phyloP scores from a whole-genome alignment of 35 echinoderm and acorn worm species.

The Apostichopus californicus region DNA sequence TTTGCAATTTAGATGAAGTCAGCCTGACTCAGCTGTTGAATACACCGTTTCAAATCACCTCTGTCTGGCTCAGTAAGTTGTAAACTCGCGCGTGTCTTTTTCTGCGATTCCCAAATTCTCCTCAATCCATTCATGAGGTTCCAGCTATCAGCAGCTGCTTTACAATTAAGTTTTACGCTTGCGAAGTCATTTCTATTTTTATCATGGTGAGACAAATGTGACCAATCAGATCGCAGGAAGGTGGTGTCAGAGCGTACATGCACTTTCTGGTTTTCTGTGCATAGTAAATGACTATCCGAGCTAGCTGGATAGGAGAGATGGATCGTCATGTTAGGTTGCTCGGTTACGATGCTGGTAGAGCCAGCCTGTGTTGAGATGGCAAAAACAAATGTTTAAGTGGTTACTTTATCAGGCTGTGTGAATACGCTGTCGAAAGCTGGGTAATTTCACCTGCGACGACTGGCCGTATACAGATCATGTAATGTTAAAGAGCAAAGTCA shows the following conservation, averaged over 20 bases:
- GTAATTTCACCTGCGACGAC: neutral
- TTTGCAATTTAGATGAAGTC: neutral
- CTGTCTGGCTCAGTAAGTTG: neutral
- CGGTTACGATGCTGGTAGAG: neutral
- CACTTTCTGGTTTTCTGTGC: neutral
- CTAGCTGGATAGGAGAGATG: neutral
- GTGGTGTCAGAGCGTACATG: neutral
- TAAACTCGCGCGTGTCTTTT: neutral
- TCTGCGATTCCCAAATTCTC: neutral
- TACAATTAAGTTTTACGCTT: neutral
- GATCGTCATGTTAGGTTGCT: neutral
- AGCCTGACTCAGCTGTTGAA: neutral
- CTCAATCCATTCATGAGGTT: neutral
- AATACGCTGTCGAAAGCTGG: neutral
- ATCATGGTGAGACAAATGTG: neutral
- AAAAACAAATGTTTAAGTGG: neutral
- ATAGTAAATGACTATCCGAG: neutral
- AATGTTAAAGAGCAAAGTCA: too few relatives aligned
- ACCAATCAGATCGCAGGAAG: neutral
- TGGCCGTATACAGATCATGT: neutral
- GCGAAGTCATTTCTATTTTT: conserved; percentile 4
- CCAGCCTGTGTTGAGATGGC: neutral
- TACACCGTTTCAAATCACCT: neutral
- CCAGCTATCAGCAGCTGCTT: neutral
- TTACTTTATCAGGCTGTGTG: neutral